phyloP scores from a whole-genome alignment of 2,888 invertebrate species.

The Torymus aiolomorphi region DNA sequence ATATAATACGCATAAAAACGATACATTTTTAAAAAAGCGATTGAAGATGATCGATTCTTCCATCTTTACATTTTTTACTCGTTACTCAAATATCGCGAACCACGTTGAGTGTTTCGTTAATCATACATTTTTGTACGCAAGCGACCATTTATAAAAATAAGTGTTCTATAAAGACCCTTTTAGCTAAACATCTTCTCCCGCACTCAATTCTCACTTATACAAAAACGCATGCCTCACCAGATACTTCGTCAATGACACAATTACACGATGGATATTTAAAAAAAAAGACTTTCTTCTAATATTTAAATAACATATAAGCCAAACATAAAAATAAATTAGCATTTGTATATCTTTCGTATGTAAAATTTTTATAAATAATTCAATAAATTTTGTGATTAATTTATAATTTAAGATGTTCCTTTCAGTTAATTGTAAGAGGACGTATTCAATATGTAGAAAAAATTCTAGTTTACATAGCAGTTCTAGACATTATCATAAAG shows the following conservation, averaged over 20 bases:
- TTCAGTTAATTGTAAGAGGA: slow-evolving; percentile 1
- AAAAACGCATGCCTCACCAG: slow-evolving; percentile 16
- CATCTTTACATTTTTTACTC: not conserved
- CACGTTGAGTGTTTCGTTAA: slow-evolving; percentile 18
- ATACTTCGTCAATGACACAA: slow-evolving; percentile 31
- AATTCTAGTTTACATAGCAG: slow-evolving; percentile 10
- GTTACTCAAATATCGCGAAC: slow-evolving; percentile 15
- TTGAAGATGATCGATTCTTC: slow-evolving; percentile 17
- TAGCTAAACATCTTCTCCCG: slow-evolving; percentile 64
- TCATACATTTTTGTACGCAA: slow-evolving; percentile 69
- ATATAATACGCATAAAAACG: not conserved
- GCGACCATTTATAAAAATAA: slow-evolving; percentile 73
- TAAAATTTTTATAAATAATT: too few relatives aligned
- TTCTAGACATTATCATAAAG: slow-evolving; percentile 12
- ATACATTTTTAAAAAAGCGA: slow-evolving; percentile 28
- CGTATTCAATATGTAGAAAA: slow-evolving; percentile 8
- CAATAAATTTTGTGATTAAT: too few relatives aligned
- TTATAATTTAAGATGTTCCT: not conserved
- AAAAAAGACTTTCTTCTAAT: slow-evolving; percentile 19
- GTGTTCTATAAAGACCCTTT: slow-evolving; percentile 69
- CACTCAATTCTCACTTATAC: slow-evolving; percentile 62
- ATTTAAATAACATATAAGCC: slow-evolving; percentile 9
- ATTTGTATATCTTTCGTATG: not conserved
- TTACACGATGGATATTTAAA: slow-evolving; percentile 21
- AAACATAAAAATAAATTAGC: slow-evolving; percentile 34